phyloP scores from a whole-genome alignment of 2,113 vertebrate species.

The Spea bombifrons region DNA sequence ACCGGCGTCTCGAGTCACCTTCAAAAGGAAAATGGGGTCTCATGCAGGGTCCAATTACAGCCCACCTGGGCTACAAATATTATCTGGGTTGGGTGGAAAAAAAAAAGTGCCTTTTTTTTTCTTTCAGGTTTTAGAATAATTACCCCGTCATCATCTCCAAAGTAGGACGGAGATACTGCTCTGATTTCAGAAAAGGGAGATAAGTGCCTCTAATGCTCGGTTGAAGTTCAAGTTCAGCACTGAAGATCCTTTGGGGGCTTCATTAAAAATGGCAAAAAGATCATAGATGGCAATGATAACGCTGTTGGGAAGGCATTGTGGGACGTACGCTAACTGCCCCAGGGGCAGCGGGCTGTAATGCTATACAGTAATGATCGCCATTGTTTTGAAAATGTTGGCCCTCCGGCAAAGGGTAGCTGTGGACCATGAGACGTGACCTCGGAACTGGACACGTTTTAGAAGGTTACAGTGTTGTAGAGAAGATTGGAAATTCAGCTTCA shows the following conservation, averaged over 20 bases:
- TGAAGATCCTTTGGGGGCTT: not conserved
- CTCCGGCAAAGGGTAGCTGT: too few relatives aligned
- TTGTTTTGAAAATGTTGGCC: too few relatives aligned
- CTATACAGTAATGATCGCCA: too few relatives aligned
- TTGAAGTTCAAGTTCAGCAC: conserved; percentile 10
- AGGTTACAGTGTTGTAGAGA: too few relatives aligned
- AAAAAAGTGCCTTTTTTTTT: not conserved
- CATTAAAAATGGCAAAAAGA: too few relatives aligned
- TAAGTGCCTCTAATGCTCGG: conserved; percentile 9
- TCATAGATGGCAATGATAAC: too few relatives aligned
- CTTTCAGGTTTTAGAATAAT: conserved; percentile 22
- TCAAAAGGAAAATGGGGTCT: conserved; percentile 19
- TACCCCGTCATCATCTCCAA: conserved; percentile 15
- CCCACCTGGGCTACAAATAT: conserved; percentile 16
- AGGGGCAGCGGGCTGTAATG: too few relatives aligned
- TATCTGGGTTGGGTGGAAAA: conserved; percentile 1
- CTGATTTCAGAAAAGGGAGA: not conserved
- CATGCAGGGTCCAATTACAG: conserved; percentile 26
- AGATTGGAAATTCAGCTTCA: too few relatives aligned
- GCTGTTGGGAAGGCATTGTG: too few relatives aligned
- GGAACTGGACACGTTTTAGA: too few relatives aligned
- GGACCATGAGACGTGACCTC: too few relatives aligned
- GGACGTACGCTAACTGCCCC: too few relatives aligned
- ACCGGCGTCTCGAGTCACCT: conserved; percentile 16
- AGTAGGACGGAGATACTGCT: not conserved